Base-by-base conservation (phyloP, 2,113 vertebrate genomes). In the Xiphophorus hellerii region DNA sequence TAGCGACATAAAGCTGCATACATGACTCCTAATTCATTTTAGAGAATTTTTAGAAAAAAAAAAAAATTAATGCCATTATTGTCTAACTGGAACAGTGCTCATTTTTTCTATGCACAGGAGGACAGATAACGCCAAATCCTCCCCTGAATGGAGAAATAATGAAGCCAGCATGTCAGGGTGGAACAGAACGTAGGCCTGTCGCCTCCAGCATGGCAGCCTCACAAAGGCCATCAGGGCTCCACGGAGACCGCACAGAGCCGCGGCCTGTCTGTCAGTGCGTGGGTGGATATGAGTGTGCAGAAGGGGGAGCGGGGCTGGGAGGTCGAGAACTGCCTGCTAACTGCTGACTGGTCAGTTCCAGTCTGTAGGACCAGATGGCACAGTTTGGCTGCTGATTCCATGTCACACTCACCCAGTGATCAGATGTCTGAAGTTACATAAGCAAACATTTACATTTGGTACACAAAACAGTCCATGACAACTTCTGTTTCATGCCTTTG, bases 261-360 rank as follows among this genome's bases (percentile, higher is more conserved):
- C 66, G 72, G 80, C 78, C 82, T 85, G 87, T 85, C 85, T 75
- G 73, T 87, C 84, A 85, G 69, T 27, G 80, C 5, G 86, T 89
- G 83, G 84, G 86, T 71, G 88, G 80, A 80, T 78, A 31, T 80
- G 61, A 58, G 65, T 61, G 72, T 76, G 76, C 66, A 63, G 4
- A 81, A 35, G 22, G 17, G 17, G 44, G 35, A 5, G 60, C 37
- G 44, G 25, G 51, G 39, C 9, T 14, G 22, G 37, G 66, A 33
- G 66, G 31, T 65, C 14, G 1, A 37, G 68, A 66, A 71, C 42
- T 61, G 69, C 64, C 25, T 78, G 76, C 51, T 80, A 81, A 87
- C 64, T 88, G 89, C 90, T 90, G 92, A 90, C 87, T 87, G 80
- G 83, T 89, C 87, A 89, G 77, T 84, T 87, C 39, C 37, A 54